Percentiles rank a stretch among this genome's conserved stretches.
phyloP scores from a whole-genome alignment of 2,797 vertebrate species.

The Lithobates sylvaticus region DNA sequence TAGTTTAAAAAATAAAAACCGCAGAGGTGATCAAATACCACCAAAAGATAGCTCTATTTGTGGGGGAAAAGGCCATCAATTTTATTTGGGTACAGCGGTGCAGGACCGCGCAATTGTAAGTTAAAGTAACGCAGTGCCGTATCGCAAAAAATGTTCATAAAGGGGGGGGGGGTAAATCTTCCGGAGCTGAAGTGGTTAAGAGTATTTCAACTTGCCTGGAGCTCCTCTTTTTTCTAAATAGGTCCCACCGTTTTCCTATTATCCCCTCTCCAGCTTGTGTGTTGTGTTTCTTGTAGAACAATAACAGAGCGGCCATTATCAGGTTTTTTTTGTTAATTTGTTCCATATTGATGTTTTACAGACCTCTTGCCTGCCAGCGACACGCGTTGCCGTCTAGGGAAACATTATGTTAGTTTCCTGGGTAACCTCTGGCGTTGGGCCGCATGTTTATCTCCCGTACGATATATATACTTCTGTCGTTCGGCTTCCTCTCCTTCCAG shows the following conservation, averaged over 20 bases:
- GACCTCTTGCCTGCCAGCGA: neutral
- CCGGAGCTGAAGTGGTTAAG: no score
- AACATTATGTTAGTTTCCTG: slow-evolving; percentile 38
- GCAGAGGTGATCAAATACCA: no score
- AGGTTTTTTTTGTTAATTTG: neutral
- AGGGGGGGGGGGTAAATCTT: no score
- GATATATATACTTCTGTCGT: slow-evolving; percentile 2
- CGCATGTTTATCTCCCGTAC: slow-evolving; percentile 15
- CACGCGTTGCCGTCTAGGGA: slow-evolving; percentile 16
- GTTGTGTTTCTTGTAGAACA: neutral
- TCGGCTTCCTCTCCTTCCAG: slow-evolving; percentile 22
- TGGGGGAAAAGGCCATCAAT: no score
- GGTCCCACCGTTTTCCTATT: neutral
- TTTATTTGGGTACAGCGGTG: no score
- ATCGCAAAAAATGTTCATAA: no score
- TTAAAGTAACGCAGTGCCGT: no score
- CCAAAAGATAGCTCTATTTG: no score
- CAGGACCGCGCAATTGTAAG: no score
- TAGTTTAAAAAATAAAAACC: no score
- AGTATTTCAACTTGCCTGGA: no score
- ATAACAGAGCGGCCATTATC: neutral
- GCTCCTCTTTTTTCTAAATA: neutral
- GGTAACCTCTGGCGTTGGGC: slow-evolving; percentile 10
- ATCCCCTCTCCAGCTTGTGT: neutral
- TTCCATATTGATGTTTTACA: slow-evolving; percentile 1